phyloP scores from a whole-genome alignment of 2,888 invertebrate species.

The Orgyia antiqua region DNA sequence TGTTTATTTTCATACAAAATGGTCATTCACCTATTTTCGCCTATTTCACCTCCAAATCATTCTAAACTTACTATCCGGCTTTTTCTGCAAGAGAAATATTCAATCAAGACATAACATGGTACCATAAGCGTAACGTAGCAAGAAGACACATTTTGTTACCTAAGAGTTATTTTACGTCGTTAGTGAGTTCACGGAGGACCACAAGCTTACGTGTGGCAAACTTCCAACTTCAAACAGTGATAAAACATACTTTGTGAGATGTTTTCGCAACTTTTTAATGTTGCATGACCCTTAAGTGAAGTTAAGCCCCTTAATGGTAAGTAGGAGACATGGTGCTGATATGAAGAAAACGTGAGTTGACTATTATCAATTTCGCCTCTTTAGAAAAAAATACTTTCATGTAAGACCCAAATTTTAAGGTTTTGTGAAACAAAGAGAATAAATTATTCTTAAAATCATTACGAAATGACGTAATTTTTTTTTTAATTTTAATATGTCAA shows the following conservation, averaged over 20 bases:
- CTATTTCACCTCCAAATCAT: too few species aligned
- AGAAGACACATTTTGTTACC: conserved; percentile 34
- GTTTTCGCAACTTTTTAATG: conserved; percentile 65
- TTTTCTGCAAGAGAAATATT: too few species aligned
- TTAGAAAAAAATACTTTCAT: not conserved
- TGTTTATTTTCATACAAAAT: too few species aligned
- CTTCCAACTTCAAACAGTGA: conserved; percentile 59
- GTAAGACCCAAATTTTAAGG: not conserved
- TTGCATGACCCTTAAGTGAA: conserved; percentile 53
- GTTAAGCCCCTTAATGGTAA: conserved; percentile 58
- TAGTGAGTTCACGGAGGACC: conserved; percentile 47
- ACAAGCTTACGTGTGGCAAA: conserved; percentile 52
- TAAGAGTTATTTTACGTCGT: conserved; percentile 47
- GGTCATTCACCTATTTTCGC: too few species aligned
- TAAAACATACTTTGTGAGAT: conserved; percentile 64
- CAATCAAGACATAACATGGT: conserved; percentile 6
- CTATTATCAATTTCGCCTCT: conserved; percentile 6
- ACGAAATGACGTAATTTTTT: too few species aligned
- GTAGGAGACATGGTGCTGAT: conserved; percentile 33
- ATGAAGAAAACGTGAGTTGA: conserved; percentile 27
- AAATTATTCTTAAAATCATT: too few species aligned
- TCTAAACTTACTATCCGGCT: too few species aligned
- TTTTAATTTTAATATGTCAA: too few species aligned
- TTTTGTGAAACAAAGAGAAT: too few species aligned
- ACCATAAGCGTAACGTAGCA: conserved; percentile 12